Conservation (phyloP, 2,113 vertebrate genomes). For the Peromyscus californicus region DNA sequence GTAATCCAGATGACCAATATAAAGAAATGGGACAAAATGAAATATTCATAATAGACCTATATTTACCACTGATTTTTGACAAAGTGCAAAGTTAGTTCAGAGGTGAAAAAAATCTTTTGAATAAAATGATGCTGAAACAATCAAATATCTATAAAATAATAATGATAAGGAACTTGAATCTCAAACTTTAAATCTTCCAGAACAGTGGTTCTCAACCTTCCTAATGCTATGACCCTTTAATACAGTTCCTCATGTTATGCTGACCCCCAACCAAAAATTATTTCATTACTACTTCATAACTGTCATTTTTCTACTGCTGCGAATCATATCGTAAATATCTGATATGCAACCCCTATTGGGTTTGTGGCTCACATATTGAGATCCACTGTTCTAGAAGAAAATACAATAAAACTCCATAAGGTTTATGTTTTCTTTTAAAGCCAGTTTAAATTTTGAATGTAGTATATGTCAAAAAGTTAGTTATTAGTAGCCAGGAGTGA, state of each 20-base stretch:
- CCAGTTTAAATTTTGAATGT: not conserved
- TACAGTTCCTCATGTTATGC: not conserved
- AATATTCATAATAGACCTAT: not conserved
- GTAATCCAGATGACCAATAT: slow-evolving; percentile 13
- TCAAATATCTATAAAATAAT: not conserved
- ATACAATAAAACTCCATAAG: not conserved
- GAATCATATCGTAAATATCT: not conserved
- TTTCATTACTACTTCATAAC: not conserved
- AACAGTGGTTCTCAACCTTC: not conserved
- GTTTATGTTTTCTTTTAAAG: not conserved
- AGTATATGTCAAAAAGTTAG: not conserved
- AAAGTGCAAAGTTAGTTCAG: not conserved
- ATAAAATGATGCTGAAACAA: slow-evolving; percentile 6
- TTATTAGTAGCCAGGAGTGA: not conserved
- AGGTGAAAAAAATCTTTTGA: slow-evolving; percentile 31
- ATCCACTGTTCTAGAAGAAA: not conserved
- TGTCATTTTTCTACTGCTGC: not conserved
- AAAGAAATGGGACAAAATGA: not conserved
- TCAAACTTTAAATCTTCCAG: not conserved
- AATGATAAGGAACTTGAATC: not conserved
- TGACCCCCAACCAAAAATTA: not conserved
- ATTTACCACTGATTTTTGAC: slow-evolving; percentile 5
- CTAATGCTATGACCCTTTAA: not conserved
- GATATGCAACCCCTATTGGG: not conserved
- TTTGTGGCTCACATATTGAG: not conserved